Base-by-base conservation (phyloP, 2,797 vertebrate species). In the Sebastolobus altivelis region DNA sequence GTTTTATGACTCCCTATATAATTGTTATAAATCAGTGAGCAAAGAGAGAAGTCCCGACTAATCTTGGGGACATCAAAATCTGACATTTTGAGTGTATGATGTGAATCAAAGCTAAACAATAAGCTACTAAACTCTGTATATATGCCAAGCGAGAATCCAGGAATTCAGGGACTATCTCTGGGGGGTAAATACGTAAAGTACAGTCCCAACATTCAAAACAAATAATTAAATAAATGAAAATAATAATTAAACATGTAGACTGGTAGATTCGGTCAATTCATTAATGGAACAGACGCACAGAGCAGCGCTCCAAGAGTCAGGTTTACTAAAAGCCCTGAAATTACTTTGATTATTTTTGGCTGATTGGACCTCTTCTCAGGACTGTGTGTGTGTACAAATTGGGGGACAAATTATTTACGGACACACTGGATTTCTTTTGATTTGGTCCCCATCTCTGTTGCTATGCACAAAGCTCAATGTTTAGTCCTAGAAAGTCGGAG, bases 371-470 rank as follows among this genome's bases (percentile, higher is more conserved):
- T 52, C 46, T 52, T 60, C 16, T 33, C 29, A 3, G 29, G 29
- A 20, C 16, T 33, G 29, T 33, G 29, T 11, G 29, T 49, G 43
- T 8, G 18, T 49, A 46, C 43, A 46, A 18, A 46, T 52, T 52
- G 20, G 49, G 49, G 6, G 6, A 14, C 25, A 29, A 27, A 58
- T 29, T 58, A 68, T 35, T 35, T 35, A 35, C 5, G 29, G 20
- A 54, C 33, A 56, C 52, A 38, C 52, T 55, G 33, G n/a, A 55
- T 69, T 56, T 38, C 9, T 56, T 25, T 69, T 37, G 66, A 55
- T 55, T 69, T n/a, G 31, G 16, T 13, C 4, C 27, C 18, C 29
- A 33, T 54, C 46, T 54, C 46, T 37, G 8, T n/a, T 35, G 8
- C 59, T 60, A 20, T 60, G 58, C 29, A 61, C 18, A n/a, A 22